phyloP scores from a whole-genome alignment of 2,113 vertebrate species.

The Tychaedon coryphoeus region DNA sequence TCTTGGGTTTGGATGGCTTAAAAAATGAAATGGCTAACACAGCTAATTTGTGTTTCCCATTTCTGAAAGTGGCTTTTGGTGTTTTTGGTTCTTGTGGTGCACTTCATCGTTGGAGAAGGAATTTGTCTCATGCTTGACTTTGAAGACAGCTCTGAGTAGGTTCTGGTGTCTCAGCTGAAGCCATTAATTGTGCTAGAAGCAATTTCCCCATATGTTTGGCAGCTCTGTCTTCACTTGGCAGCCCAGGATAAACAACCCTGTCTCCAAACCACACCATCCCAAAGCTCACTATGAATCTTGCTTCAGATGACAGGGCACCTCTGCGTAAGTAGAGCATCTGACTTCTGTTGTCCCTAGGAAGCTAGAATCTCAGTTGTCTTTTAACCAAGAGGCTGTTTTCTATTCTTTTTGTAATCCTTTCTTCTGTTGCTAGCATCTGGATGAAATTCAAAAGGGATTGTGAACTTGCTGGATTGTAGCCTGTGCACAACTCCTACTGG shows the following conservation, averaged over 20 bases:
- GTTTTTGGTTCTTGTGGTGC: slow-evolving; percentile 4
- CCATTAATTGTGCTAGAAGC: slow-evolving; percentile 41
- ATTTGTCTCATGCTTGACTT: slow-evolving; percentile 26
- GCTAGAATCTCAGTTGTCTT: slow-evolving; percentile 35
- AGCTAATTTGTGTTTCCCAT: background rate
- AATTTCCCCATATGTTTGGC: slow-evolving; percentile 54
- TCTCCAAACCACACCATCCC: slow-evolving; percentile 61
- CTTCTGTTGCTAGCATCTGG: slow-evolving; percentile 40
- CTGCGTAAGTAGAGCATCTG: slow-evolving; percentile 50
- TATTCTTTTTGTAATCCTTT: slow-evolving; percentile 28
- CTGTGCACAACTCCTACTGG: slow-evolving; percentile 25
- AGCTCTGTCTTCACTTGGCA: slow-evolving; percentile 47
- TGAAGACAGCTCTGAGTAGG: slow-evolving; percentile 15
- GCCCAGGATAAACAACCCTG: slow-evolving; percentile 27
- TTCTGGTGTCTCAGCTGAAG: slow-evolving; percentile 38
- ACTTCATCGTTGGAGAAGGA: background rate
- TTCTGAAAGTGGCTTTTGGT: background rate
- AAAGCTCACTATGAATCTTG: slow-evolving; percentile 55
- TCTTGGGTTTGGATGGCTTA: background rate
- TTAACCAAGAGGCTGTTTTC: slow-evolving; percentile 37
- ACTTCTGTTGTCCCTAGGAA: slow-evolving; percentile 56
- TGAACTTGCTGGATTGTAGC: slow-evolving; percentile 19
- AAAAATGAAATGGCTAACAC: background rate
- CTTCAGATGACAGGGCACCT: slow-evolving; percentile 56
- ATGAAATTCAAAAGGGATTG: slow-evolving; percentile 38